phyloP scores from a whole-genome alignment of 2,797 vertebrate genomes.

The Spinibarbus caldwelli region DNA sequence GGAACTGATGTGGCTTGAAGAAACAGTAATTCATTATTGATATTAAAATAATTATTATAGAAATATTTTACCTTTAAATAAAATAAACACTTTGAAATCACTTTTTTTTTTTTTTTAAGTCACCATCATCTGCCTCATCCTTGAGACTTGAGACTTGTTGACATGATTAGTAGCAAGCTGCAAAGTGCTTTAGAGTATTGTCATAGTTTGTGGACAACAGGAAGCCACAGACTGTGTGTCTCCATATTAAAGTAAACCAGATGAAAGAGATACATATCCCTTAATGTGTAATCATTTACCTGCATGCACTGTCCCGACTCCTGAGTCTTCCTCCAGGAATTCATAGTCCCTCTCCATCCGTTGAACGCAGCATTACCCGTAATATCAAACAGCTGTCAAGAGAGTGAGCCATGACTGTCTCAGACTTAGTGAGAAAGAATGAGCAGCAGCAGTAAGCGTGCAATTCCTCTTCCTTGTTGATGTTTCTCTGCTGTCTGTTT shows the following conservation, averaged over 20 bases:
- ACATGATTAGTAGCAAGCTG: constrained; percentile 25
- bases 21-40: not conserved
- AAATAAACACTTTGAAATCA: not conserved
- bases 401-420: constrained; percentile 50
- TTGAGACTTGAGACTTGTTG: not conserved
- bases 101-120: not conserved
- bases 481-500: constrained; percentile 58
- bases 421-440: constrained; percentile 33
- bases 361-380: constrained; percentile 45
- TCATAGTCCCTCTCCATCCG: constrained; percentile 40
- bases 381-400: constrained; percentile 66
- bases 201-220: constrained; percentile 54
- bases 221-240: constrained; percentile 61
- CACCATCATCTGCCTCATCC: not conserved
- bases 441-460: constrained; percentile 23
- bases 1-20: not conserved
- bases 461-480: constrained; percentile 46
- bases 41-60: not conserved
- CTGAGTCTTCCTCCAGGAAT: constrained; percentile 56
- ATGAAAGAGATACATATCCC: constrained; percentile 65
- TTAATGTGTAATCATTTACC: constrained; percentile 67
- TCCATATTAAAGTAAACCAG: constrained; percentile 68
- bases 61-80: not conserved
- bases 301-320: constrained; percentile 61
- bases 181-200: constrained; percentile 32